Base-by-base conservation (phyloP, 2,888 invertebrate species). In the Sturmia bella region DNA sequence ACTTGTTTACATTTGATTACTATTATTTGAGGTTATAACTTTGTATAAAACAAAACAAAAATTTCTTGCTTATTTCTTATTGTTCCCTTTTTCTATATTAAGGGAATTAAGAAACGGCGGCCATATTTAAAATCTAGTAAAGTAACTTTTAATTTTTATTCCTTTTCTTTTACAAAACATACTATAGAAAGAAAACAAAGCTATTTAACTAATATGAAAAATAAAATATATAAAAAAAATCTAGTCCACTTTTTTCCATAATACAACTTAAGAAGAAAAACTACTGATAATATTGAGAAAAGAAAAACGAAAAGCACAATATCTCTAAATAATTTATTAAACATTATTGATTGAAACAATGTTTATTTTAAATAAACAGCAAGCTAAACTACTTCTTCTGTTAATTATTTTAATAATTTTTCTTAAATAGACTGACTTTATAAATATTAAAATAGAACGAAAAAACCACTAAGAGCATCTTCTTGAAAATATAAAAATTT, bases 371-470 rank as follows among this genome's bases (percentile, higher is more conserved):
- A 79, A 82, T 74, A 82, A 78, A 82, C 82, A 52, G 50, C 59
- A 66, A 72, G 59, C 70, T 74, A 66, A 80, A 79, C 79, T 82
- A 82, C 61, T 78, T 81, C 56, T 77, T 77, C 83, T 76, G 84
- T 76, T 80, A 81, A 83, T 84, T 78, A 69, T 70, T 83, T 73
- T 79, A 61, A 80, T 76, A 63, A 80, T 74, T 82, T 81, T 84
- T 81, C 76, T 84, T 85, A 87, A 89, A 89, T 89, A 89, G 89
- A 89, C 89, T 89, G 89, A 89, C 84, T 83, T 85, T 83, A 79
- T 79, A 74, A 75, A 75, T 64, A 81, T 79, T 27, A 43, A 75
- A 75, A 64, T 43, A 68, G 32, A 32, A 32, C n/a, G n/a, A 54
- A 32, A 70, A 68, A 81, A 68, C 66, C 61, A 69, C 9, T 64